phyloP scores from a whole-genome alignment of 2,113 vertebrate genomes.

The Chinchilla lanigera region DNA sequence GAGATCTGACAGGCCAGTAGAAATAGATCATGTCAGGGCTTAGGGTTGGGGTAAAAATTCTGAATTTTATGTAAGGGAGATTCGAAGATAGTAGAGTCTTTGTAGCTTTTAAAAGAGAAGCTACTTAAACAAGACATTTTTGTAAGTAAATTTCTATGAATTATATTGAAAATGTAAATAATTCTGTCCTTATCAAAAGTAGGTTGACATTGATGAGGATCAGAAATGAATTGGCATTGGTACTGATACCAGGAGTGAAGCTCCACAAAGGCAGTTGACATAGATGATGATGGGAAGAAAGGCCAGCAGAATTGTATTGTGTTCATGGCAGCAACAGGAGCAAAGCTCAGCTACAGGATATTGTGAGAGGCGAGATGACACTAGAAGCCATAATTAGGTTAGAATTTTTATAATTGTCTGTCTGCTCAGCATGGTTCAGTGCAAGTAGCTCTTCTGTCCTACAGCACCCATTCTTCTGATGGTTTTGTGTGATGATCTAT shows the following conservation, averaged over 20 bases:
- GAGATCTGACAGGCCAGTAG: not conserved
- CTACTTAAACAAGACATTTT: not conserved
- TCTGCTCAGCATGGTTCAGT: not conserved
- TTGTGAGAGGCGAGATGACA: accelerated
- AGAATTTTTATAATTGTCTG: not conserved
- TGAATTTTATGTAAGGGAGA: not conserved
- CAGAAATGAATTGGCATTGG: not conserved
- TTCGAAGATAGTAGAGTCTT: not conserved
- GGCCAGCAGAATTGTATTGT: not conserved
- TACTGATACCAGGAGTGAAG: not conserved
- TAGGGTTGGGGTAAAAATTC: not conserved
- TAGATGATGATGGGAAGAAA: not conserved
- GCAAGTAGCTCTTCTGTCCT: too few relatives aligned
- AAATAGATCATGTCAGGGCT: not conserved
- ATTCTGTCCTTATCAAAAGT: not conserved
- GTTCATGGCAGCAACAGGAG: not conserved
- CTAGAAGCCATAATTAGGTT: too few relatives aligned
- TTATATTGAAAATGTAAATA: not conserved
- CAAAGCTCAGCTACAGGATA: too few relatives aligned
- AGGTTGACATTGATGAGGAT: not conserved
- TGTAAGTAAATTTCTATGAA: not conserved
- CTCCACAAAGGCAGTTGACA: not conserved
- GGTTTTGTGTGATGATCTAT: not conserved
- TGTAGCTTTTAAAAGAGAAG: not conserved
- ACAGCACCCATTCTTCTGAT: accelerated